A percentile compares a stretch with the other conserved stretches of the same genome.
Evolutionary conservation across 2,113 vertebrate genomes (phyloP).

Genomic region (Lepisosteus osseus): DNA sequence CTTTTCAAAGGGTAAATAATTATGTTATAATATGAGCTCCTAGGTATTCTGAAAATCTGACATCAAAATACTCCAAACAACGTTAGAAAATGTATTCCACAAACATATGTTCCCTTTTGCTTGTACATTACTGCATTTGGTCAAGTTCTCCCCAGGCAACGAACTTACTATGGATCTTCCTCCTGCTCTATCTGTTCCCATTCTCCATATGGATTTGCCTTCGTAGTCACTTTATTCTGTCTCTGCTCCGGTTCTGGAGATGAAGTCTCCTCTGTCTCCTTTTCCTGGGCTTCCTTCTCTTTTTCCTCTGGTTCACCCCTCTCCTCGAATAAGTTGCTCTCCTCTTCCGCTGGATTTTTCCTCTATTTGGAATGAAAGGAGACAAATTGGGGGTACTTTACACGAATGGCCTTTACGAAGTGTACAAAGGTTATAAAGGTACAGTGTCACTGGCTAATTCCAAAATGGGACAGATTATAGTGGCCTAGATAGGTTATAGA

Average conservation of each 20-base stretch:
- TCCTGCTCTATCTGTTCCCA: constrained; percentile 78
- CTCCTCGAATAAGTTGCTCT: constrained; percentile 29
- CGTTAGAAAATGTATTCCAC: not conserved
- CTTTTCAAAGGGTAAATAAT: too few species aligned
- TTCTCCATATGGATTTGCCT: constrained; percentile 73
- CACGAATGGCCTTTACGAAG: too few species aligned
- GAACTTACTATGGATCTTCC: constrained; percentile 73
- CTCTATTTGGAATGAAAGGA: constrained; percentile 11
- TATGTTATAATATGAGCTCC: too few species aligned
- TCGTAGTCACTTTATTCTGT: constrained; percentile 37
- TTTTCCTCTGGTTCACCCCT: constrained; percentile 14
- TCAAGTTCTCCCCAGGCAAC: not conserved
- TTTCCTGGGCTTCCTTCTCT: constrained; percentile 18
- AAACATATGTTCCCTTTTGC: not conserved
- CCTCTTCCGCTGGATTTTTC: constrained; percentile 29
- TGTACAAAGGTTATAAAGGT: too few species aligned
- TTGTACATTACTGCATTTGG: not conserved
- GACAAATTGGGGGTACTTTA: not conserved
- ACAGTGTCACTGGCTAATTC: too few species aligned
- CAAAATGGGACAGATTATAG: too few species aligned
- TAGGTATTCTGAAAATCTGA: too few species aligned
- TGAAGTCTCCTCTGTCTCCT: constrained; percentile 3
- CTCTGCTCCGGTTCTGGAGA: constrained; percentile 7
- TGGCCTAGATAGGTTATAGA: too few species aligned
- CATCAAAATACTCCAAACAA: too few species aligned